A percentile compares a stretch with the other conserved stretches of the same genome.
Conservation (phyloP, 1,140 invertebrate genomes). For the Druon quercuslanigerum region DNA sequence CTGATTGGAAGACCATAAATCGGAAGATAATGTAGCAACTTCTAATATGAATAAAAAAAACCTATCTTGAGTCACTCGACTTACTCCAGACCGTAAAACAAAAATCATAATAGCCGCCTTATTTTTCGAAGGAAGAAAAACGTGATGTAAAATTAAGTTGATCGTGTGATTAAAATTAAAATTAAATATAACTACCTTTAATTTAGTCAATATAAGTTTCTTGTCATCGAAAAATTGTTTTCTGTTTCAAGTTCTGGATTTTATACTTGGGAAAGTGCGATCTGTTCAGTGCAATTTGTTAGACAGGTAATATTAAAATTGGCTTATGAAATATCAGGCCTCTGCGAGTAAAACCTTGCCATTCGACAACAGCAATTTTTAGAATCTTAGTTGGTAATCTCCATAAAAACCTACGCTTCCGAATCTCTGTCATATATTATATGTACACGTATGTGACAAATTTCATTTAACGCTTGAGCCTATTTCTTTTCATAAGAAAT, state of each 20-base stretch:
- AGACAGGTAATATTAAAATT: conserved; percentile 49
- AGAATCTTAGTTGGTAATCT: conserved; percentile 40
- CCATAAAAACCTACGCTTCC: conserved; percentile 35
- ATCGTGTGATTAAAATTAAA: background rate
- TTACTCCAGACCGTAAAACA: conserved; percentile 2
- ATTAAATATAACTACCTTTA: background rate
- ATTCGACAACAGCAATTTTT: conserved; percentile 30
- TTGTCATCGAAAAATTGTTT: conserved; percentile 2
- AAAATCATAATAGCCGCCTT: background rate
- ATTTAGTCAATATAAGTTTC: background rate
- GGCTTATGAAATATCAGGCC: conserved; percentile 44
- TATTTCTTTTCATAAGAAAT: conserved; percentile 45
- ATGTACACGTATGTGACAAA: conserved; percentile 35
- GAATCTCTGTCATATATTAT: conserved; percentile 39
- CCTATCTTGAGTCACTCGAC: background rate
- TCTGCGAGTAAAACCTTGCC: conserved; percentile 42
- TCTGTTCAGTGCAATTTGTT: background rate
- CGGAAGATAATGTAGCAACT: background rate
- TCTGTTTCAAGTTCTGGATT: conserved; percentile 38
- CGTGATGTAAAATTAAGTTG: no score
- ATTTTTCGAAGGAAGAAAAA: no score
- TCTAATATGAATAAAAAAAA: background rate
- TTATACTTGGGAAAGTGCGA: conserved; percentile 26
- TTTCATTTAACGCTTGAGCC: conserved; percentile 56
- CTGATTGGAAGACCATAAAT: conserved; percentile 4